These are phyloP conservation scores for Psylliodes chrysocephalus DNA, from an alignment of 2,888 invertebrate species.

Conservation along the genomic window DNA sequence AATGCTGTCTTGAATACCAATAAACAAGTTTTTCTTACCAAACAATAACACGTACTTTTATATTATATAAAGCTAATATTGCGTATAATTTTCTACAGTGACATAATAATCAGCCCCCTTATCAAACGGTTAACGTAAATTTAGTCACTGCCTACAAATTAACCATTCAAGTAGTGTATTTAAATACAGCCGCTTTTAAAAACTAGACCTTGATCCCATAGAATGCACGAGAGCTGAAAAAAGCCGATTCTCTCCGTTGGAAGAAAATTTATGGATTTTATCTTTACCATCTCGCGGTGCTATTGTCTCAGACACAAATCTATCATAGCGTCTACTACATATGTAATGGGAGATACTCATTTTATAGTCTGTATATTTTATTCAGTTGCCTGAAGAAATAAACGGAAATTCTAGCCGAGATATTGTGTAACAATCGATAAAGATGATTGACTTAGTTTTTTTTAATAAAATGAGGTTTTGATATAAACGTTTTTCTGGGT, in stretches of 20 bases:
- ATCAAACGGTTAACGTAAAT: constrained; percentile 5
- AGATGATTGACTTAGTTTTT: background rate
- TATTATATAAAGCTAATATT: no score
- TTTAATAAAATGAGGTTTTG: no score
- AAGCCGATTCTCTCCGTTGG: constrained; percentile 20
- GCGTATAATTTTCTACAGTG: no score
- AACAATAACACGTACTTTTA: no score
- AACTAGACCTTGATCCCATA: constrained; percentile 34
- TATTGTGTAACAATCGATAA: background rate
- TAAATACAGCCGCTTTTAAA: constrained; percentile 35
- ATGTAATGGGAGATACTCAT: constrained; percentile 34
- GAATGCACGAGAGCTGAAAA: constrained; percentile 27
- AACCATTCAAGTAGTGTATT: constrained; percentile 36
- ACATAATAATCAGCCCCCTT: no score
- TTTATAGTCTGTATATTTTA: constrained; percentile 25
- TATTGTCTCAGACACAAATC: constrained; percentile 40
- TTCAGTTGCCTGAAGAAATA: constrained; percentile 9
- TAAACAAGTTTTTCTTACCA: no score
- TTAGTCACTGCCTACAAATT: constrained; percentile 25
- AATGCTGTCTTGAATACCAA: no score
- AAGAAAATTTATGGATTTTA: constrained; percentile 37
- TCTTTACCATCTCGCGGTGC: constrained; percentile 31
- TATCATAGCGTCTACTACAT: constrained; percentile 40
- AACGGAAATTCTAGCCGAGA: background rate
- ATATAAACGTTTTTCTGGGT: no score